Conservation (phyloP, 2,888 invertebrate species). For the Diarsia brunnea region DNA sequence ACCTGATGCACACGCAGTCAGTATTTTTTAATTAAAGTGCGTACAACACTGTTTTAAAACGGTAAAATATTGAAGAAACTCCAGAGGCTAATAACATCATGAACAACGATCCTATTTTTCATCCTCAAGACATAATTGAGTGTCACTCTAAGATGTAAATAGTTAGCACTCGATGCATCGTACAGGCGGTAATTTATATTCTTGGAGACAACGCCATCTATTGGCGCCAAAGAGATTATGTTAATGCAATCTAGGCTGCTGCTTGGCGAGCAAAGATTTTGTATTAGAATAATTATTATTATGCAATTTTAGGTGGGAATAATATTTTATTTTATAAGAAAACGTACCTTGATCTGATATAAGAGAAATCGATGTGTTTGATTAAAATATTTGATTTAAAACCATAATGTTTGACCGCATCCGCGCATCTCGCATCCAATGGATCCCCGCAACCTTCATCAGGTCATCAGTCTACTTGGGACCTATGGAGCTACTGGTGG, state of each 20-base stretch:
- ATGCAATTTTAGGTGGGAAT: not conserved
- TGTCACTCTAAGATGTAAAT: conserved; percentile 52
- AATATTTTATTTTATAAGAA: not conserved
- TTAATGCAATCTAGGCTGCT: conserved; percentile 33
- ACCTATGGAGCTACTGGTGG: no score
- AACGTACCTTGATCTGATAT: not conserved
- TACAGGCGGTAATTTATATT: not conserved
- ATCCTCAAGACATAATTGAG: conserved; percentile 47
- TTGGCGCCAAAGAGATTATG: not conserved
- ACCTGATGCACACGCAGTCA: no score
- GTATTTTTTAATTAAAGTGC: not conserved
- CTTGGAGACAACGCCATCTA: conserved; percentile 45
- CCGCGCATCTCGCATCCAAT: no score
- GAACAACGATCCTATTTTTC: conserved; percentile 19
- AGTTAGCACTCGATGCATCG: conserved; percentile 19
- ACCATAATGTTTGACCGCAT: no score
- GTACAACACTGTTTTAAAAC: not conserved
- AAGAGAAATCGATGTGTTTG: not conserved
- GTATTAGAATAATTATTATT: not conserved
- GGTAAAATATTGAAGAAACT: no score
- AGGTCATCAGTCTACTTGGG: no score
- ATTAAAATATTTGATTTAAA: no score
- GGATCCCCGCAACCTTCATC: no score
- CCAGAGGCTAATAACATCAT: not conserved
- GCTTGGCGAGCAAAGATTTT: not conserved